A percentile compares a stretch with the other conserved stretches of the same genome.
Evolutionary conservation across 2,888 invertebrate genomes (phyloP).

Genomic region (Abrostola triplasia): DNA sequence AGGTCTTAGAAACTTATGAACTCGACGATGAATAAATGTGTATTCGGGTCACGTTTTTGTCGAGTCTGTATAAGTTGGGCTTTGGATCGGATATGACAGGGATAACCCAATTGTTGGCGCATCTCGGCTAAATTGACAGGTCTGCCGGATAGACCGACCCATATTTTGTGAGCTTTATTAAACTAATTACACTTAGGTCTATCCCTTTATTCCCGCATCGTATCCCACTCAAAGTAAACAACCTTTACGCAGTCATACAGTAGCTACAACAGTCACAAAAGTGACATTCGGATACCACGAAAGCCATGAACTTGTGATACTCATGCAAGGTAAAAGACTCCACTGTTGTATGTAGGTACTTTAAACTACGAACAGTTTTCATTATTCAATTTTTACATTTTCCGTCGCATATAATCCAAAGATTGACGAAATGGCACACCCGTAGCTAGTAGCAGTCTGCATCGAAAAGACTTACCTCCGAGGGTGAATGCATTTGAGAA

Average conservation of each 20-base stretch:
- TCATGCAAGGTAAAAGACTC: constrained; percentile 23
- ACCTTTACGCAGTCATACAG: constrained; percentile 26
- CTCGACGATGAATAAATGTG: constrained; percentile 31
- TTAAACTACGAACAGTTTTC: constrained; percentile 24
- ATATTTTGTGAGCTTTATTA: constrained; percentile 49
- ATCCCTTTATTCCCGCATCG: constrained; percentile 12
- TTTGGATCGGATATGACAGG: constrained; percentile 64
- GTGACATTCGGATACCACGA: background rate
- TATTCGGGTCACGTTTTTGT: constrained; percentile 68
- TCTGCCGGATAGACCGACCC: constrained; percentile 42
- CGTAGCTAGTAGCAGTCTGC: constrained; percentile 39
- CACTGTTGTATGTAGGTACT: constrained; percentile 11
- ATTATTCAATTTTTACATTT: constrained; percentile 36
- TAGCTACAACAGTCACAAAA: constrained; percentile 1
- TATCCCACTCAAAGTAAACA: constrained; percentile 25
- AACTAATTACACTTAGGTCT: constrained; percentile 45
- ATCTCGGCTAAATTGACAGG: constrained; percentile 61
- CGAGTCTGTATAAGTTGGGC: constrained; percentile 62
- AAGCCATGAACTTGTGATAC: constrained; percentile 21
- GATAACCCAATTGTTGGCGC: constrained; percentile 65
- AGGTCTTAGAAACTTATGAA: constrained; percentile 23
- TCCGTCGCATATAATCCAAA: constrained; percentile 43
- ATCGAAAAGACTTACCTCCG: constrained; percentile 54
- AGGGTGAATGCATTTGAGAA: constrained; percentile 50
- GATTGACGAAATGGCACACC: constrained; percentile 52